These are phyloP conservation scores for Aethes cnicana DNA, from an alignment of 2,888 invertebrate species.

Conservation along the genomic window DNA sequence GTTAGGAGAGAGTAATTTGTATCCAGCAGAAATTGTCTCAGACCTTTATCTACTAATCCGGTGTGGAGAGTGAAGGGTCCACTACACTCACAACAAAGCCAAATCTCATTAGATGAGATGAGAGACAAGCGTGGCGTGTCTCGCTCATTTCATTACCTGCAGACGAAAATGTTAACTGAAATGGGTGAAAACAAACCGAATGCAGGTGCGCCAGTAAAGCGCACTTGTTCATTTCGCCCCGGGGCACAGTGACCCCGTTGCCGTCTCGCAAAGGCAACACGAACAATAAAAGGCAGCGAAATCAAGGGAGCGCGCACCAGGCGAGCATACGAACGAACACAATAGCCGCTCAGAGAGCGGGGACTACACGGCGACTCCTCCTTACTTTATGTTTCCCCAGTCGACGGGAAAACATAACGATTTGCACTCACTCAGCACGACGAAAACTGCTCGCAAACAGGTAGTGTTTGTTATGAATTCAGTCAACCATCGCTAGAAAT, in stretches of 20 bases:
- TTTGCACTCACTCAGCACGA: too few species aligned
- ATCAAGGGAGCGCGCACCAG: slow-evolving; percentile 58
- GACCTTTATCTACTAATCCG: slow-evolving; percentile 25
- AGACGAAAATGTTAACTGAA: background rate
- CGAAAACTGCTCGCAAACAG: too few species aligned
- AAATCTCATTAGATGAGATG: slow-evolving; percentile 27
- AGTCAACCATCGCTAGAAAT: too few species aligned
- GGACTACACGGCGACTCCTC: slow-evolving; percentile 36
- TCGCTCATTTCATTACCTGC: background rate
- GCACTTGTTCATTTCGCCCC: slow-evolving; percentile 48
- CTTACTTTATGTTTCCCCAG: slow-evolving; percentile 36
- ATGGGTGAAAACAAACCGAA: slow-evolving; percentile 13
- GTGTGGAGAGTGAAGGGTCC: slow-evolving; percentile 20
- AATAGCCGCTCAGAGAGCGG: slow-evolving; percentile 43
- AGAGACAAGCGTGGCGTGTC: too few species aligned
- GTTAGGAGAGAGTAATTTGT: slow-evolving; percentile 17
- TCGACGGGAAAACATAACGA: slow-evolving; percentile 19
- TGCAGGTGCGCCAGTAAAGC: slow-evolving; percentile 12
- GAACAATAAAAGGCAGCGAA: slow-evolving; percentile 55
- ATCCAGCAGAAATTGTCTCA: slow-evolving; percentile 17
- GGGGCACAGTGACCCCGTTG: slow-evolving; percentile 60
- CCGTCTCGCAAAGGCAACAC: slow-evolving; percentile 46
- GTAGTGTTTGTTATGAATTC: too few species aligned
- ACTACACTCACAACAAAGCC: slow-evolving; percentile 22
- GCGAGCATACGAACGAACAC: slow-evolving; percentile 52